Evolutionary conservation across 1,140 invertebrate genomes (phyloP).

Genomic region (Aphidius ervi): DNA sequence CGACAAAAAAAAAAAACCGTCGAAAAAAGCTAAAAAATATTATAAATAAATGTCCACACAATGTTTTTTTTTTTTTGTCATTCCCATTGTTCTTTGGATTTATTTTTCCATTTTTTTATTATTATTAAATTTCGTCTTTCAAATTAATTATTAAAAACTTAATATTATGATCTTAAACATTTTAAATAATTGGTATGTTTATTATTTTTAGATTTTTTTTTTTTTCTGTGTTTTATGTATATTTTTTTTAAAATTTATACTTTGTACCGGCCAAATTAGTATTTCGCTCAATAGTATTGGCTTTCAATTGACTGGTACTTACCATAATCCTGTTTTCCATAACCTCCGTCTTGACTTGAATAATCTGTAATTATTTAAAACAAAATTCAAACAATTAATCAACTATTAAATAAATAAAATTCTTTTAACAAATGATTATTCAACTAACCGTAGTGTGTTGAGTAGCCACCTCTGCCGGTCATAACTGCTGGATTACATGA

Average conservation of each 20-base stretch:
- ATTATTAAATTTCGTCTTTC: too few relatives aligned
- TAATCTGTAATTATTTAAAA: constrained; percentile 38
- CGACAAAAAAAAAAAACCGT: too few relatives aligned
- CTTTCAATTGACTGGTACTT: constrained; percentile 40
- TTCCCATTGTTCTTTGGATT: too few relatives aligned
- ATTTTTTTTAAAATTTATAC: constrained; percentile 12
- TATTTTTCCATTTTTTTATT: too few relatives aligned
- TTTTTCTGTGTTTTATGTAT: constrained; percentile 12
- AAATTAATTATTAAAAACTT: background rate
- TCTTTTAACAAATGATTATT: background rate
- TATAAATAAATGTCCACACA: too few relatives aligned
- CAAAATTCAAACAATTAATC: background rate
- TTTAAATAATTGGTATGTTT: constrained; percentile 7
- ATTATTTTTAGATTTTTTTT: constrained; percentile 4
- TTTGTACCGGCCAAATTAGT: constrained; percentile 8
- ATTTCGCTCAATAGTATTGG: constrained; percentile 25
- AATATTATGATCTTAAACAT: background rate
- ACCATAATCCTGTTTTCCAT: constrained; percentile 51
- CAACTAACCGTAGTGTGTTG: constrained; percentile 44
- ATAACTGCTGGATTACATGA: constrained; percentile 39
- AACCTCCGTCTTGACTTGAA: constrained; percentile 44
- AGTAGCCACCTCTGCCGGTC: constrained; percentile 40
- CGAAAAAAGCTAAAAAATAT: too few relatives aligned
- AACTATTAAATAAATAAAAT: background rate
- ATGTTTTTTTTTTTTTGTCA: too few relatives aligned